phyloP scores from a whole-genome alignment of 2,888 invertebrate species.

The Elegia similella region DNA sequence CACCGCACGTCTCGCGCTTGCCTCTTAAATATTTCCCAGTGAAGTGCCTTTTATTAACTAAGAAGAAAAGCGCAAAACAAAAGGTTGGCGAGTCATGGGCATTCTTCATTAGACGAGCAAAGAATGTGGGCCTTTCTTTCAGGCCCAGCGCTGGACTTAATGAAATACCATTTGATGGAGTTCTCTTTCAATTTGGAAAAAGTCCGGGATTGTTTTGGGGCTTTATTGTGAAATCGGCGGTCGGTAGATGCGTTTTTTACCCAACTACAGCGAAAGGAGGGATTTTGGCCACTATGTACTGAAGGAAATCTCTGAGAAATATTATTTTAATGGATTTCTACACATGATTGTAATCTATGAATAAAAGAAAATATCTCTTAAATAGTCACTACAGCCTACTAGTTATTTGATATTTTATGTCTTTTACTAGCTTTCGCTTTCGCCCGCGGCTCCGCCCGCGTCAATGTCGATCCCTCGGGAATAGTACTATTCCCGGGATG shows the following conservation, averaged over 20 bases:
- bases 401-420: no score
- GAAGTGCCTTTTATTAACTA: constrained; percentile 8
- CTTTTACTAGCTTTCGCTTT: no score
- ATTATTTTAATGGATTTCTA: no score
- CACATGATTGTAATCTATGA: no score
- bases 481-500: no score
- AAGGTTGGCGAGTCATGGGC: constrained; percentile 12
- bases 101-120: constrained; percentile 8
- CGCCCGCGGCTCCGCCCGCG: no score
- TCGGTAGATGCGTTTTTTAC: neutral
- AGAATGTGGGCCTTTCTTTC: neutral
- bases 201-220: neutral
- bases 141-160: neutral
- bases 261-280: no score
- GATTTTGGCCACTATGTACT: no score
- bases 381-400: no score
- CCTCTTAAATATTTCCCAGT: constrained; percentile 7
- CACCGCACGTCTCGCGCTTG: neutral
- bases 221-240: neutral
- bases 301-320: no score
- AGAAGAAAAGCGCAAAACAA: constrained; percentile 15
- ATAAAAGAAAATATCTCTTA: no score
- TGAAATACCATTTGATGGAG: constrained; percentile 12
- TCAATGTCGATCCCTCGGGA: no score
- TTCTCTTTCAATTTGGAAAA: constrained; percentile 6